Conservation (phyloP, 2,888 invertebrate species). For the Drosophila antonietae region DNA sequence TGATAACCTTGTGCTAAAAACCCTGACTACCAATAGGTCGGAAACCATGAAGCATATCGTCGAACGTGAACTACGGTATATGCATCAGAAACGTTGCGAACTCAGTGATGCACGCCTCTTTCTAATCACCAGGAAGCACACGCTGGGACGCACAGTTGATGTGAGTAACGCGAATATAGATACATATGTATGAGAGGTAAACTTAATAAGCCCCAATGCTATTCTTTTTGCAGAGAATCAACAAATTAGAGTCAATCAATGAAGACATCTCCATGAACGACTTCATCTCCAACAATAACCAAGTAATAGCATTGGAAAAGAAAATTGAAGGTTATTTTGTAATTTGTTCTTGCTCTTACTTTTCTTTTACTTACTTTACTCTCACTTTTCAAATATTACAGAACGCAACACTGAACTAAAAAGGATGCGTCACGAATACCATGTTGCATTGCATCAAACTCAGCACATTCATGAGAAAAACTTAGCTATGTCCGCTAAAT, state of each 20-base stretch:
- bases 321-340: conserved; percentile 79
- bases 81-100: conserved; percentile 66
- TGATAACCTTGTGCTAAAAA: conserved; percentile 6
- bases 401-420: conserved; percentile 77
- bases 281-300: conserved; percentile 76
- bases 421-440: conserved; percentile 64
- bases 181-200: too few species aligned
- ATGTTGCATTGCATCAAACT: conserved; percentile 70
- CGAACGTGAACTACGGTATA: conserved; percentile 37
- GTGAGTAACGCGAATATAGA: conserved; percentile 47
- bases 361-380: too few species aligned
- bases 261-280: conserved; percentile 73
- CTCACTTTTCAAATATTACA: conserved; percentile 25
- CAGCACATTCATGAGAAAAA: conserved; percentile 80
- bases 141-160: conserved; percentile 51
- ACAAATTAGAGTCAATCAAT: conserved; percentile 73
- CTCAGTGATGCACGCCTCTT: conserved; percentile 68
- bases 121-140: conserved; percentile 73
- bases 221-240: conserved; percentile 61
- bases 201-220: too few species aligned
- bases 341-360: neutral
- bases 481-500: conserved; percentile 48
- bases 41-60: conserved; percentile 12
- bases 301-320: conserved; percentile 73
- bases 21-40: conserved; percentile 19